phyloP scores from a whole-genome alignment of 2,888 invertebrate species.

The Rhorus exstirpatorius region DNA sequence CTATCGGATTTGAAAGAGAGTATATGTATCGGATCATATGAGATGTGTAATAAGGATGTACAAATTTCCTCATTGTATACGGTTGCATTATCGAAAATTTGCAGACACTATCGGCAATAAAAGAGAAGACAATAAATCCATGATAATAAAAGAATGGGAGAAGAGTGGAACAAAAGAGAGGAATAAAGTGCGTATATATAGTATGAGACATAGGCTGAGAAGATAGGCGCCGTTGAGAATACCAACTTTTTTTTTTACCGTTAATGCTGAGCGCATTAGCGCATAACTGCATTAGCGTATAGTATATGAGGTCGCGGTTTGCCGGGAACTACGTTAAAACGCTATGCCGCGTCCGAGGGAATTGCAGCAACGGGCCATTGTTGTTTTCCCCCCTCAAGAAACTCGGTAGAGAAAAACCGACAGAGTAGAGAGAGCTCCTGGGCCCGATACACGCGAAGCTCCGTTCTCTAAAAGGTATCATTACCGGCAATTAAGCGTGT shows the following conservation, averaged over 20 bases:
- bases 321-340: conserved; percentile 32
- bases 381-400: conserved; percentile 50
- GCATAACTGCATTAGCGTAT: conserved; percentile 55
- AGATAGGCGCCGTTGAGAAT: conserved; percentile 6
- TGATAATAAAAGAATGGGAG: not conserved
- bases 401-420: conserved; percentile 40
- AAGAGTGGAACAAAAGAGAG: conserved; percentile 1
- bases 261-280: conserved; percentile 39
- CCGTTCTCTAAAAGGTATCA: conserved; percentile 68
- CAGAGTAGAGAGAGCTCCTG: conserved; percentile 54
- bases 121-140: not conserved
- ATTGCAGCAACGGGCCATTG: conserved; percentile 58
- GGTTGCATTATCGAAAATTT: not conserved
- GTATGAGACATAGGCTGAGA: not conserved
- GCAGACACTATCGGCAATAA: not conserved
- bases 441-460: conserved; percentile 59
- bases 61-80: too few relatives aligned
- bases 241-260: conserved; percentile 15
- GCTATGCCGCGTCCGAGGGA: conserved; percentile 49
- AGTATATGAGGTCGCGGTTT: conserved; percentile 19
- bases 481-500: conserved; percentile 70
- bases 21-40: too few relatives aligned
- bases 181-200: not conserved
- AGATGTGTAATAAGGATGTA: too few relatives aligned
- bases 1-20: too few relatives aligned